Conservation (phyloP, 2,797 vertebrate genomes). For the Eulemur coronatus region DNA sequence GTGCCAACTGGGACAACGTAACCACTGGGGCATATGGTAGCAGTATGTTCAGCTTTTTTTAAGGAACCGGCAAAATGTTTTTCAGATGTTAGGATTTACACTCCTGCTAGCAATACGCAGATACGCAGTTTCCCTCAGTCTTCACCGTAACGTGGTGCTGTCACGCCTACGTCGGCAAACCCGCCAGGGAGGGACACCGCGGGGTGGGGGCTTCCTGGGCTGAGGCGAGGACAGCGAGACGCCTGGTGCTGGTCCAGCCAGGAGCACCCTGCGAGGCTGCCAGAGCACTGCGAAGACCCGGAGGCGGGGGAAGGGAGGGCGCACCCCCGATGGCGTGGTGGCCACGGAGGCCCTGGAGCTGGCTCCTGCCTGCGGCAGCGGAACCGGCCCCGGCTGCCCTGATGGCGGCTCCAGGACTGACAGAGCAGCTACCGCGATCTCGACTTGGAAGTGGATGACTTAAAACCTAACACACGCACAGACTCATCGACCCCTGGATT, state of each 20-base stretch:
- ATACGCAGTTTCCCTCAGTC: background rate
- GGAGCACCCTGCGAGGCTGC: too few species aligned
- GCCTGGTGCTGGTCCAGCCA: too few species aligned
- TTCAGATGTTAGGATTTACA: background rate
- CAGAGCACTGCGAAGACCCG: background rate
- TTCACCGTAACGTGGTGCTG: background rate
- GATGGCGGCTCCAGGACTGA: background rate
- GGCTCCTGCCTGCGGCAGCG: background rate
- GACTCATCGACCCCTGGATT: background rate
- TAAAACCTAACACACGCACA: background rate
- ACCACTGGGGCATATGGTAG: background rate
- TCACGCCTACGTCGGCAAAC: too few species aligned
- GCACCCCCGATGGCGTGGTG: too few species aligned
- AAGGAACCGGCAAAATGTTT: background rate
- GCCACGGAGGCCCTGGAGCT: background rate
- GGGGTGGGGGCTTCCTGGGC: background rate
- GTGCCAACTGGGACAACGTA: fast-evolving
- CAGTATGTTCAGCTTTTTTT: background rate
- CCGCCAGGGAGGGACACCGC: background rate
- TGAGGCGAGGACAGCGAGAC: background rate
- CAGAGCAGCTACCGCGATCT: fast-evolving
- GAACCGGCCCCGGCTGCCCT: too few species aligned
- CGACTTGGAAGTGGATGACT: background rate
- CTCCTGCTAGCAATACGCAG: background rate
- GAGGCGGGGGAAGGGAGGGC: background rate